Base-by-base conservation (phyloP, 2,888 invertebrate genomes). In the Tigriopus californicus region DNA sequence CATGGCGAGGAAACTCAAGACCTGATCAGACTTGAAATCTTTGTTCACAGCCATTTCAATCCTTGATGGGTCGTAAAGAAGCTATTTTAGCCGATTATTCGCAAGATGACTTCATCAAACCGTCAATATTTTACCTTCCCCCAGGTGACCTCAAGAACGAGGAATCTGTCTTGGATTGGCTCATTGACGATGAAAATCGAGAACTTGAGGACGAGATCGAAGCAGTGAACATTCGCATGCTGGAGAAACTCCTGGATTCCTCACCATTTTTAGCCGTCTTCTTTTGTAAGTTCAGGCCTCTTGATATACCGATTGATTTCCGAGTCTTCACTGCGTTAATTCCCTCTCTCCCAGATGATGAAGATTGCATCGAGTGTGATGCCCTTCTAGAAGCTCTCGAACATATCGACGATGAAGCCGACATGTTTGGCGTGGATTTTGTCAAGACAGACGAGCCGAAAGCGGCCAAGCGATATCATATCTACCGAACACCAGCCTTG, bases 141-240 rank as follows among this genome's bases (percentile, higher is more conserved):
- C 18, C 61, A 79, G 90, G 90, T 25, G 90, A 91, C 72, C 74
- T 91, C 54, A 88, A 88, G 72, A 90, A 90, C 68, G 89, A 90
- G 72, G 85, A 88, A 67, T 85, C 85, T 0, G 88, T 91, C 25
- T 73, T 91, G 58, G 90, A 91, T 71, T 91, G 91, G 91, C 74
- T 91, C 2, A 82, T 86, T 64, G 90, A 91, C 69, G 91, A 91
- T 68, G 90, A 91, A 64, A 91, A 90, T 69, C 79, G 91, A 13
- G 91, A 91, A 73, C 70, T 91, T 65, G 88, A 88, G 20, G 91
- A 91, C 72, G 90, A 91, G 75, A 91, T 91, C 65, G 91, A 91
- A 73, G 84, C 86, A 41, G 89, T 91, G 10, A 91, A 91, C 67
- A 83, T 82, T 25, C 78, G 87, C 66, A 91, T 91, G 91, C 72